A percentile compares a stretch with the other conserved stretches of the same genome.
Conservation (phyloP, 2,888 invertebrate species). For the Mythimna albipuncta region DNA sequence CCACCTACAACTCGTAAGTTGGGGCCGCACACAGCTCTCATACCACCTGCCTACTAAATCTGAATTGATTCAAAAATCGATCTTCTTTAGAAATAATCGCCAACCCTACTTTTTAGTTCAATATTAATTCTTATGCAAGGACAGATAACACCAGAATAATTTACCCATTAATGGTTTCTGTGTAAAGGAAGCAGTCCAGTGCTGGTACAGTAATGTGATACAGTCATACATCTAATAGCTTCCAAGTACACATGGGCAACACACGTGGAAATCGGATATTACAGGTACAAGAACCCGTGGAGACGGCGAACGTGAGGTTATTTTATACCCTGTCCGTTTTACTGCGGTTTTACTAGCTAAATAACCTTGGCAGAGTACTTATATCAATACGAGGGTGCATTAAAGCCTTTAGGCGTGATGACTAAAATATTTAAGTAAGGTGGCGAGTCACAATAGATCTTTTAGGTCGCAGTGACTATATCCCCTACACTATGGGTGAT, state of each 20-base stretch:
- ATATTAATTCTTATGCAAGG: conserved; percentile 13
- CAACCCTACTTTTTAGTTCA: too few species aligned
- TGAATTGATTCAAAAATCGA: too few species aligned
- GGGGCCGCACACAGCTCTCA: too few species aligned
- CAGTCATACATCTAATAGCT: conserved; percentile 38
- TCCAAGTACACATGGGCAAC: conserved; percentile 30
- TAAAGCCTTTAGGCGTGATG: not conserved
- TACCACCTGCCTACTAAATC: too few species aligned
- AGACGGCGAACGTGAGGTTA: conserved; percentile 35
- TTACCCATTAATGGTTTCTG: conserved; percentile 46
- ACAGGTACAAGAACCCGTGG: conserved; percentile 14
- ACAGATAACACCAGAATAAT: conserved; percentile 22
- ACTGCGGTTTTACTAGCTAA: conserved; percentile 20
- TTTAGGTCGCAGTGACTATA: too few species aligned
- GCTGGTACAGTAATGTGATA: conserved; percentile 50
- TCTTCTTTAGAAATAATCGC: too few species aligned
- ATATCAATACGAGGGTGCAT: conserved; percentile 28
- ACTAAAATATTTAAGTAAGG: not conserved
- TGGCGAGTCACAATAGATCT: too few species aligned
- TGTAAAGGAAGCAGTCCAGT: conserved; percentile 49
- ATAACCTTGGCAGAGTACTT: conserved; percentile 11
- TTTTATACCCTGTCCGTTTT: conserved; percentile 33
- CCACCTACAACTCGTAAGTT: too few species aligned
- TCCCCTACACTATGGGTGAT: too few species aligned
- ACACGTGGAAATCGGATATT: conserved; percentile 56